Evolutionary conservation across 2,888 invertebrate species (phyloP).

Genomic region (Lasioglossum lativentre): DNA sequence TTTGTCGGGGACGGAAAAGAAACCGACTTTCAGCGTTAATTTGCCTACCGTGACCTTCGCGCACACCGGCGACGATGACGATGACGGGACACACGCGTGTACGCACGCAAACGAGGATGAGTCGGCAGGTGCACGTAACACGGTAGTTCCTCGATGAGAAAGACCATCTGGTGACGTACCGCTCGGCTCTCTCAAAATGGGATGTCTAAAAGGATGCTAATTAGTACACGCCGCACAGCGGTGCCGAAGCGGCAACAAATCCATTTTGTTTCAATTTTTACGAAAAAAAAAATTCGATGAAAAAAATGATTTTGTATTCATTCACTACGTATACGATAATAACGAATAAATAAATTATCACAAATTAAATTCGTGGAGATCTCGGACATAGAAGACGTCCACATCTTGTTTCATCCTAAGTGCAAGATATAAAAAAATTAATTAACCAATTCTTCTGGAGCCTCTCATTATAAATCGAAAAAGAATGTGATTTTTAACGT

Average conservation of each 20-base stretch:
- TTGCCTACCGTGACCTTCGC: slow-evolving; percentile 57
- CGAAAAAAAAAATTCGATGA: too few relatives aligned
- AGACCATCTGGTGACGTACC: slow-evolving; percentile 77
- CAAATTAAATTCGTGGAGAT: background rate
- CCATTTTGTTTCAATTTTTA: too few relatives aligned
- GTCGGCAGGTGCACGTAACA: slow-evolving; percentile 77
- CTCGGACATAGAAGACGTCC: background rate
- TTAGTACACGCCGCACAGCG: slow-evolving; percentile 44
- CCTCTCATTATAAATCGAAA: background rate
- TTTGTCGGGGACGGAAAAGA: slow-evolving; percentile 28
- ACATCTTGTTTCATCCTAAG: background rate
- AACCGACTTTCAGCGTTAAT: slow-evolving; percentile 55
- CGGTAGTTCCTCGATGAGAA: slow-evolving; percentile 73
- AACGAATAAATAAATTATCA: too few relatives aligned
- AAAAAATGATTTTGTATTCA: too few relatives aligned
- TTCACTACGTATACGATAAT: too few relatives aligned
- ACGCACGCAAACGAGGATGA: slow-evolving; percentile 44
- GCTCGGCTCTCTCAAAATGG: slow-evolving; percentile 69
- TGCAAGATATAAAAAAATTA: background rate
- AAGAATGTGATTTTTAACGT: background rate
- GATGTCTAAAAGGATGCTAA: slow-evolving; percentile 74
- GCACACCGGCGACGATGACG: slow-evolving; percentile 38
- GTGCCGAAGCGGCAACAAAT: too few relatives aligned
- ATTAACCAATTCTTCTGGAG: background rate
- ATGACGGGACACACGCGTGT: slow-evolving; percentile 18